Evolutionary conservation across 2,797 vertebrate genomes (phyloP), one percentile per base, ranked within the genome.

Genomic region (Macropus fuliginosus): DNA sequence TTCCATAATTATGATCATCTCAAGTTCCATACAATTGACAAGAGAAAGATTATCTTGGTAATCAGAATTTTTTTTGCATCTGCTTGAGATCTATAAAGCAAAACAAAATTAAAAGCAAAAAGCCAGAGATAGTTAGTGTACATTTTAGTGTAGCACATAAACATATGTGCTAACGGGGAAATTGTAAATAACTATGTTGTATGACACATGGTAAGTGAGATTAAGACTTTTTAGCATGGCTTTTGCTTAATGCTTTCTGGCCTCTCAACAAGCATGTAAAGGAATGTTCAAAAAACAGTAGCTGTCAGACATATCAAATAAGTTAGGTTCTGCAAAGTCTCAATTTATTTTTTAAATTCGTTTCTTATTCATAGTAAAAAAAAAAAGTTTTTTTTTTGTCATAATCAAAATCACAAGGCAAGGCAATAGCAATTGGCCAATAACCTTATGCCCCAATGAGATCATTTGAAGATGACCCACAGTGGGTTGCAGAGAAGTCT

Each of bases 1-100:
- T 97, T 97, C 96, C 96, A 95, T 96, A 95, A 96, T 66, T 95
- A 97, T 95, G 97, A 92, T 92, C 56, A 91, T 97, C 97, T 96
- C 94, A 93, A 95, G 91, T 91, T 95, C 93, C 74, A 91, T 95
- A 91, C 92, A 94, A 94, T 97, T 95, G 95, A 91, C 92, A 95
- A 93, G 56, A 89, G 74, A 94, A 97, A 93, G 89, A 93, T 94
- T 54, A 96, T 94, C 92, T 96, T 93, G 54, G 21, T 62, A 91
- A 93, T 91, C 93, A 92, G 95, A 56, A 94, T 97, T n/a, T 16
- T 4, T 55, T 8, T 46, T 50, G 50, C 89, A 91, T 96, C 81
- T 55, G 55, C 57, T 56, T 94, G 14, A 29, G 40, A 95, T 56
- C 46, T 56, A 59, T 2, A 66, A 24, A 24, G 1, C 14, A 93